Evolutionary conservation across 2,797 vertebrate species (phyloP).

Genomic region (Paratrypauchen microcephalus): DNA sequence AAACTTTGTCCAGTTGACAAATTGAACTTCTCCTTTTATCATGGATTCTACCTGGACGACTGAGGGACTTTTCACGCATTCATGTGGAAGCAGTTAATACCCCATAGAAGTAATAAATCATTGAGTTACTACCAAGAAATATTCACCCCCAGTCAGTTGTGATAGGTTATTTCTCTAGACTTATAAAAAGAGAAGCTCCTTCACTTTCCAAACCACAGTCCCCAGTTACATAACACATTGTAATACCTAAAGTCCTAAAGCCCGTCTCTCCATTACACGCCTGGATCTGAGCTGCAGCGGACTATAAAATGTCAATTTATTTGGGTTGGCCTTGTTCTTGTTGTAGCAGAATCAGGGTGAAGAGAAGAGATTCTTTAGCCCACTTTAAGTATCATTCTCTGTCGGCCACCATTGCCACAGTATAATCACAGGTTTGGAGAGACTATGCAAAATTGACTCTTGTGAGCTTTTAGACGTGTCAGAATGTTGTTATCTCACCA

Average conservation of each 20-base stretch:
- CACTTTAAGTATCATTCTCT: slow-evolving; percentile 54
- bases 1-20: too few relatives aligned
- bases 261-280: slow-evolving; percentile 14
- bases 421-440: slow-evolving; percentile 57
- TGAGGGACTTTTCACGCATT: too few relatives aligned
- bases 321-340: slow-evolving; percentile 21
- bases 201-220: slow-evolving; percentile 35
- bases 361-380: slow-evolving; percentile 32
- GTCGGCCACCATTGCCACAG: slow-evolving; percentile 42
- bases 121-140: too few relatives aligned
- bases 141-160: too few relatives aligned
- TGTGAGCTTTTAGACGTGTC: too few relatives aligned
- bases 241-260: slow-evolving; percentile 51
- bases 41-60: too few relatives aligned
- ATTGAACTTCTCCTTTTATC: too few relatives aligned
- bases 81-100: too few relatives aligned
- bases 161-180: slow-evolving; percentile 37
- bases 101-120: too few relatives aligned
- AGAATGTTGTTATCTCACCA: too few relatives aligned
- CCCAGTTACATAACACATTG: slow-evolving; percentile 57
- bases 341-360: slow-evolving; percentile 29
- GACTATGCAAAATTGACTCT: slow-evolving; percentile 3
- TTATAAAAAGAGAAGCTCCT: slow-evolving; percentile 28
- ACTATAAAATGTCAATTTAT: slow-evolving; percentile 37
- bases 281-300: slow-evolving; percentile 18